phyloP scores from a whole-genome alignment of 2,113 vertebrate genomes.

The Oenanthe melanoleuca region DNA sequence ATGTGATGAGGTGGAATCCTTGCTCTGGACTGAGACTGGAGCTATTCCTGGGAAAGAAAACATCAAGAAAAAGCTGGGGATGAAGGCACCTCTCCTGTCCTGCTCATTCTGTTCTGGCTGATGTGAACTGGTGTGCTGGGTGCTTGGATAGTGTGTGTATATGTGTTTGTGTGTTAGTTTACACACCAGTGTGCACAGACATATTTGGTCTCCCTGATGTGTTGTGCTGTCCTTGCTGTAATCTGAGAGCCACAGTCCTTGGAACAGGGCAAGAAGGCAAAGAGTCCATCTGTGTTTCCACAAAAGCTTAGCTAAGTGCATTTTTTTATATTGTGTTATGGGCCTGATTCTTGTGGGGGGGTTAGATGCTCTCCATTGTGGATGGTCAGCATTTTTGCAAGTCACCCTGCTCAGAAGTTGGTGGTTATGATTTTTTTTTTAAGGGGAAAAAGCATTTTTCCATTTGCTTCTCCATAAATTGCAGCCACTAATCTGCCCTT shows the following conservation, averaged over 20 bases:
- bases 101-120: neutral
- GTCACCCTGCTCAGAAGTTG: neutral
- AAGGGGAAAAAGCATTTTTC: neutral
- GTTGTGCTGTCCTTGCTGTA: neutral
- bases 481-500: neutral
- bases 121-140: neutral
- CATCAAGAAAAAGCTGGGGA: neutral
- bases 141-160: neutral
- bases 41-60: neutral
- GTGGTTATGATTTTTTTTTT: neutral
- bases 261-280: neutral
- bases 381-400: conserved; percentile 22
- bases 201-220: neutral
- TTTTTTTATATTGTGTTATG: conserved; percentile 18
- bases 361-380: neutral
- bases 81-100: neutral
- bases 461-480: neutral
- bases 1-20: neutral
- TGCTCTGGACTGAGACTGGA: neutral
- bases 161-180: neutral
- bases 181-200: neutral
- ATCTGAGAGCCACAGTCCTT: neutral
- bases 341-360: neutral
- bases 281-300: neutral
- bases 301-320: conserved; percentile 46